Conservation (phyloP, 2,113 vertebrate genomes). For the Brachypodius melanocephalos region DNA sequence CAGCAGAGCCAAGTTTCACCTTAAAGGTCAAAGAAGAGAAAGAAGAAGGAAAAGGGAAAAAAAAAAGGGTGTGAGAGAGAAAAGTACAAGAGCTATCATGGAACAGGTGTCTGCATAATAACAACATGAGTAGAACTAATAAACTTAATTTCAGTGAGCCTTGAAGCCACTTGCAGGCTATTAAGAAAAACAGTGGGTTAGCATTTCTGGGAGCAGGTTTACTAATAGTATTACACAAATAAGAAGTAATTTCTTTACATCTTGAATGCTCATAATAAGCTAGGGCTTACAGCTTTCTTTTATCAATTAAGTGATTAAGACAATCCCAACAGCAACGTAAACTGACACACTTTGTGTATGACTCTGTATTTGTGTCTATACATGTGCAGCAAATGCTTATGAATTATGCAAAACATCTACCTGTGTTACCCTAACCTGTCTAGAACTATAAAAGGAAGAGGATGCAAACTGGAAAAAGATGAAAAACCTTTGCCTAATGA, state of each 20-base stretch:
- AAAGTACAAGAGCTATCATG: background rate
- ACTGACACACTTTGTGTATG: background rate
- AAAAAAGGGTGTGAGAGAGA: background rate
- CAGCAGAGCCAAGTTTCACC: background rate
- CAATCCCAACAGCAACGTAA: background rate
- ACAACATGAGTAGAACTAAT: slow-evolving; percentile 12
- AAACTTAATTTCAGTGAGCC: slow-evolving; percentile 48
- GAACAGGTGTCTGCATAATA: slow-evolving; percentile 17
- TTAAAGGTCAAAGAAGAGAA: background rate
- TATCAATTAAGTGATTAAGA: background rate
- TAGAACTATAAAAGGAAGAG: background rate
- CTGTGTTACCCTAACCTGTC: background rate
- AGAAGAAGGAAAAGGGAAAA: background rate
- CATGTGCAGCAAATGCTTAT: background rate
- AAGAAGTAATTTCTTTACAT: background rate
- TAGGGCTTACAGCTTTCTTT: background rate
- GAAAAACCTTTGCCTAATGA: background rate
- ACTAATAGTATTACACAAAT: slow-evolving; percentile 6
- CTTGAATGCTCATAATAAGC: background rate
- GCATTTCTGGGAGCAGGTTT: background rate
- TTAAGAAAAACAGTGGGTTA: slow-evolving; percentile 29
- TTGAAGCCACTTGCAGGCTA: slow-evolving; percentile 38
- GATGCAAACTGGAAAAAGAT: background rate
- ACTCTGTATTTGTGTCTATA: background rate
- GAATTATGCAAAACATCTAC: background rate